These are phyloP conservation scores for Parochlus steinenii DNA, from an alignment of 2,888 invertebrate genomes.

Conservation along the genomic window DNA sequence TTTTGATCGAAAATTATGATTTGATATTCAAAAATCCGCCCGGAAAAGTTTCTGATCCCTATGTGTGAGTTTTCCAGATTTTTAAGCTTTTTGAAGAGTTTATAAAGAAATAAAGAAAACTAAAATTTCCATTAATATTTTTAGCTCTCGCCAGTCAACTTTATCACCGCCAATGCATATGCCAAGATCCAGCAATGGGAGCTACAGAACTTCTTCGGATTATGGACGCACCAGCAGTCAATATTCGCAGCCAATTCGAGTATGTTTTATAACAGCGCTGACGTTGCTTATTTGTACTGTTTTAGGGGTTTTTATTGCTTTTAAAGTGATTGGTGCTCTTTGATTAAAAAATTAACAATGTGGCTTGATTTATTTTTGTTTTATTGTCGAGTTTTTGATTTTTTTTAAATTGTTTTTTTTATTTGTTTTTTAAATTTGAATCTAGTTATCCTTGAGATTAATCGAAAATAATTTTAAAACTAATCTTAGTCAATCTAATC, in stretches of 20 bases:
- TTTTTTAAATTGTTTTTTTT: background rate
- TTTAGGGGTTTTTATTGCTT: background rate
- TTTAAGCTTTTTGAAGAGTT: too few species aligned
- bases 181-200: slow-evolving; percentile 6
- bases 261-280: slow-evolving; percentile 6
- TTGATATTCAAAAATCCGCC: slow-evolving; percentile 41
- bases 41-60: slow-evolving; percentile 18
- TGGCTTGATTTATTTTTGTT: background rate
- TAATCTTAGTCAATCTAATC: too few species aligned
- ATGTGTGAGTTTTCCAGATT: slow-evolving; percentile 9
- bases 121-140: too few species aligned
- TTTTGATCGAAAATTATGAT: slow-evolving; percentile 78
- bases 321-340: too few species aligned
- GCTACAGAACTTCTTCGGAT: slow-evolving; percentile 8
- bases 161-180: slow-evolving; percentile 10
- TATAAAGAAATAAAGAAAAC: too few species aligned
- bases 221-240: slow-evolving; percentile 7
- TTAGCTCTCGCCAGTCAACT: slow-evolving; percentile 11
- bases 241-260: slow-evolving; percentile 12
- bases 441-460: too few species aligned
- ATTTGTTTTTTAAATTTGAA: too few species aligned
- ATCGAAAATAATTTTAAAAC: too few species aligned
- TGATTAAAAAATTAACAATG: too few species aligned
- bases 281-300: background rate
- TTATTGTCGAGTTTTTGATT: background rate